phyloP scores from a whole-genome alignment of 37 sponge, comb jelly and placozoan genomes.

The Ephydatia muelleri region DNA sequence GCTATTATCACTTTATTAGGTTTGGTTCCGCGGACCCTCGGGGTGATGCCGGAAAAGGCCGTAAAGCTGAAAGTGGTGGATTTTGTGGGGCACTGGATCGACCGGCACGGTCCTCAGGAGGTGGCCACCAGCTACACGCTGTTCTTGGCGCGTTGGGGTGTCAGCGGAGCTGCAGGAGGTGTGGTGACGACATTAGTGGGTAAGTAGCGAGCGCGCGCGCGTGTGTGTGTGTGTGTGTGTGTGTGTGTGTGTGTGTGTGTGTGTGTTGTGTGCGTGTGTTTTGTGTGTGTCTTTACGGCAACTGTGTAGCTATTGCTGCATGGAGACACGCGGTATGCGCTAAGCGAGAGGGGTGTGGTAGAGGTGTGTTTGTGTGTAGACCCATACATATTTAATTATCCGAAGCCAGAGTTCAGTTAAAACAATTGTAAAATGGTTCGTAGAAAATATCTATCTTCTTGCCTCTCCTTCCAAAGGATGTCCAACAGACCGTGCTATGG shows the following conservation, averaged over 20 bases:
- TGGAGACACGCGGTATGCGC: too few species aligned
- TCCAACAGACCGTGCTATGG: slow-evolving; percentile 89
- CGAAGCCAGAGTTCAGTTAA: too few species aligned
- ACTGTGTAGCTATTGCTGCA: too few species aligned
- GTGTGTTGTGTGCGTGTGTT: too few species aligned
- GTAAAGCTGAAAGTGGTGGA: slow-evolving; percentile 87
- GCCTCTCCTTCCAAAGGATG: slow-evolving; percentile 45
- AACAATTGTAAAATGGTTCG: too few species aligned
- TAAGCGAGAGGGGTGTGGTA: too few species aligned
- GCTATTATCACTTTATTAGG: slow-evolving; percentile 33
- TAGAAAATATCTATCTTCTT: too few species aligned
- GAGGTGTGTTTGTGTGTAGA: too few species aligned
- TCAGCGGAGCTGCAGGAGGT: slow-evolving; percentile 79
- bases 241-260: slow-evolving; percentile 5
- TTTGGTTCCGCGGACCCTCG: slow-evolving; percentile 66
- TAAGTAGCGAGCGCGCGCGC: slow-evolving; percentile 4
- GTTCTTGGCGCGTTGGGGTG: slow-evolving; percentile 55
- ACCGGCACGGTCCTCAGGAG: slow-evolving; percentile 10
- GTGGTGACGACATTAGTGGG: slow-evolving; percentile 79
- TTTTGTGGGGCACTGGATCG: slow-evolving; percentile 53
- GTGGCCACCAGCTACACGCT: background rate
- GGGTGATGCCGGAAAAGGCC: slow-evolving; percentile 94
- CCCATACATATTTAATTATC: too few species aligned
- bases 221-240: background rate
- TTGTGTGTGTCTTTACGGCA: too few species aligned